A percentile compares a stretch with the other conserved stretches of the same genome.
Conservation (phyloP, 2,888 invertebrate species). For the Xestobium rufovillosum region DNA sequence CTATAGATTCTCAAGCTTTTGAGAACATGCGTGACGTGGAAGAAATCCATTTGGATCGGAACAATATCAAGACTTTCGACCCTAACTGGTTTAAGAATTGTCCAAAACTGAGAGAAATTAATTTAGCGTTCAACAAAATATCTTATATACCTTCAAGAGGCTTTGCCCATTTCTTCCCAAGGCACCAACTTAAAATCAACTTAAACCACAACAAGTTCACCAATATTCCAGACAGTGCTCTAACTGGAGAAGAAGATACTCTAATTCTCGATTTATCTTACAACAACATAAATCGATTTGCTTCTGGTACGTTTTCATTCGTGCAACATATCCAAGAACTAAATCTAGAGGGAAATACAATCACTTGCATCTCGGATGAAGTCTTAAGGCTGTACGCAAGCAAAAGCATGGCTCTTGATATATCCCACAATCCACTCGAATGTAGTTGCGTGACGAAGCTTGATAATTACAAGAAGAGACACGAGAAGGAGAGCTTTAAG, state of each 20-base stretch:
- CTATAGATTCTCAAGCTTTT: neutral
- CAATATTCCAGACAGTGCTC: neutral
- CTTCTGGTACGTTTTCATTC: neutral
- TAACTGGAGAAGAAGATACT: neutral
- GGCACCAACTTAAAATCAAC: neutral
- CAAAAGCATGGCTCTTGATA: no score
- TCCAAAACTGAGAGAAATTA: neutral
- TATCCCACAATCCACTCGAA: no score
- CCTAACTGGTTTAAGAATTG: neutral
- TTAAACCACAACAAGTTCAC: neutral
- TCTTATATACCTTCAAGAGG: neutral
- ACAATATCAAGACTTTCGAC: neutral
- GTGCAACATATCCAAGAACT: neutral
- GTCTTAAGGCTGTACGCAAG: no score
- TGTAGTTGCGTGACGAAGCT: no score
- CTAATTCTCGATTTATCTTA: neutral
- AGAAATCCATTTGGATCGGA: neutral
- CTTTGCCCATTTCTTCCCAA: neutral
- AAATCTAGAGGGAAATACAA: neutral
- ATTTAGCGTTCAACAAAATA: neutral
- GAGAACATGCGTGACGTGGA: neutral
- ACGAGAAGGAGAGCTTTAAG: no score
- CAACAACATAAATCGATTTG: neutral
- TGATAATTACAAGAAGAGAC: no score
- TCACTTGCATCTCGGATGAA: slow-evolving; percentile 1